Conservation (phyloP, 2,888 invertebrate genomes). For the Timema cristinae region DNA sequence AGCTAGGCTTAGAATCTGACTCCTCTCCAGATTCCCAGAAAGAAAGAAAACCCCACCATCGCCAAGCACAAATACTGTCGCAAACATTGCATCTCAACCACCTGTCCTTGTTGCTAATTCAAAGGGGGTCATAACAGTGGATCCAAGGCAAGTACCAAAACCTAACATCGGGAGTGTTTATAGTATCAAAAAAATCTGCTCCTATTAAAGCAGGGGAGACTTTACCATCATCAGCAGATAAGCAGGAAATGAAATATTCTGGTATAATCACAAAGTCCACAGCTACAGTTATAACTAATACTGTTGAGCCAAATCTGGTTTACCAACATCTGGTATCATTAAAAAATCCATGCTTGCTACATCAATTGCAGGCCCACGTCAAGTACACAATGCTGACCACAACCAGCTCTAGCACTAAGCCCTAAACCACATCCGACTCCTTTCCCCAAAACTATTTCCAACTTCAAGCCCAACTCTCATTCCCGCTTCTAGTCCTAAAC, state of each 20-base stretch:
- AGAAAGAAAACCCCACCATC: conserved; percentile 3
- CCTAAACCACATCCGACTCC: too few relatives aligned
- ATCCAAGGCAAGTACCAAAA: conserved; percentile 67
- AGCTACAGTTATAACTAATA: not conserved
- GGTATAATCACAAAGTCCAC: not conserved
- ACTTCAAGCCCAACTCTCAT: too few relatives aligned
- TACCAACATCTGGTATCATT: conserved; percentile 21
- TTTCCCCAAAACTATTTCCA: too few relatives aligned
- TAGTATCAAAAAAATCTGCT: conserved; percentile 67
- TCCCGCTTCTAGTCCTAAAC: too few relatives aligned
- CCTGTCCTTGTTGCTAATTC: conserved; percentile 51
- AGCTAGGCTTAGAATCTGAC: conserved; percentile 28
- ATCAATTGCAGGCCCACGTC: not conserved
- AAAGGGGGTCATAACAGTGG: conserved; percentile 69
- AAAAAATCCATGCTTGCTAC: conserved; percentile 12
- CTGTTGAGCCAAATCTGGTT: conserved; percentile 11
- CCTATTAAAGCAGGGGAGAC: conserved; percentile 61
- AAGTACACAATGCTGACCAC: too few relatives aligned
- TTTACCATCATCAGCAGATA: conserved; percentile 1
- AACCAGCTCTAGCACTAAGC: too few relatives aligned
- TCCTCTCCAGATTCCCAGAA: conserved; percentile 24
- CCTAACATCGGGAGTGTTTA: conserved; percentile 62
- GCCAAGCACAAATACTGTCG: not conserved
- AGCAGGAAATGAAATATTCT: not conserved
- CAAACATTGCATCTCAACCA: conserved; percentile 21